A percentile compares a stretch with the other conserved stretches of the same genome.
These are phyloP conservation scores for Loxodonta africana DNA, from an alignment of 2,113 vertebrate species.

Conservation along the genomic window DNA sequence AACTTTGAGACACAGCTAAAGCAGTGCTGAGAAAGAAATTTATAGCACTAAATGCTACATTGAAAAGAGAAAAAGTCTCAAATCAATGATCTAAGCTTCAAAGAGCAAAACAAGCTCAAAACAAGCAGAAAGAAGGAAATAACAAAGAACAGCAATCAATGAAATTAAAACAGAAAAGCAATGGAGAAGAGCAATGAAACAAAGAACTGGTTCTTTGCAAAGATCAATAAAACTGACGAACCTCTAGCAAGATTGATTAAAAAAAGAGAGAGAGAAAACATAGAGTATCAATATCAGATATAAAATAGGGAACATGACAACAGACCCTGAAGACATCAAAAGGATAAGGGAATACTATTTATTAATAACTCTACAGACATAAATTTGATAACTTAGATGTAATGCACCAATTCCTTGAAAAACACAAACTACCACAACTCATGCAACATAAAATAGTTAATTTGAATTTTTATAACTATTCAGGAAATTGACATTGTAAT, in stretches of 20 bases:
- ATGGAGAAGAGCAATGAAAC: neutral
- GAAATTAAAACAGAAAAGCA: neutral
- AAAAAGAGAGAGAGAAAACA: neutral
- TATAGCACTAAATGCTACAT: neutral
- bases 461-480: neutral
- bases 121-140: slow-evolving; percentile 8
- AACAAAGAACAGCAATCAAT: neutral
- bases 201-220: neutral
- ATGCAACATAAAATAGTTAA: neutral
- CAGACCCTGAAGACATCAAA: neutral
- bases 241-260: neutral
- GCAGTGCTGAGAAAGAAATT: neutral
- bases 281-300: neutral
- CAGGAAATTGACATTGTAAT: neutral
- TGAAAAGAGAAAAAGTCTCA: neutral
- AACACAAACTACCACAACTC: neutral
- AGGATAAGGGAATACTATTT: neutral
- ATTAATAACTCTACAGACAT: neutral
- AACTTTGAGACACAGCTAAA: neutral
- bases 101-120: neutral
- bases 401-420: neutral
- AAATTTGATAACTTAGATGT: neutral
- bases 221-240: neutral
- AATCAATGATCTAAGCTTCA: neutral
- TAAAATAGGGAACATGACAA: neutral